A percentile compares a stretch with the other conserved stretches of the same genome.
These are phyloP conservation scores for Gallinago jamesoni DNA, from an alignment of 2,113 vertebrate genomes.

Conservation along the genomic window DNA sequence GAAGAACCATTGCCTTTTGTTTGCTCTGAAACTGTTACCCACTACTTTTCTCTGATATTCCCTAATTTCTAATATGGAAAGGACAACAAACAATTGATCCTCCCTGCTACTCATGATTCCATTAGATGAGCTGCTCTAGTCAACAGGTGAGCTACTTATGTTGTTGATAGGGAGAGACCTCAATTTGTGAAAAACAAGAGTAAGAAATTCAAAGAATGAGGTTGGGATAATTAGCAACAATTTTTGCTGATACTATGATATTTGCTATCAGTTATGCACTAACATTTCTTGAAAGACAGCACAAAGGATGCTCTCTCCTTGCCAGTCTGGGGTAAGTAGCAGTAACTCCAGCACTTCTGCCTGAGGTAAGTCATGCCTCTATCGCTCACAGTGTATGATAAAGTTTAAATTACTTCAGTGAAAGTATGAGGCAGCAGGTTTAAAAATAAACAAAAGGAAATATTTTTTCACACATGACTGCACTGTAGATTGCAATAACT, in stretches of 20 bases:
- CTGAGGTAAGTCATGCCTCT: neutral
- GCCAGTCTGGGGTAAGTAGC: neutral
- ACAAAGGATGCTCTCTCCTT: neutral
- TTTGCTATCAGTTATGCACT: neutral
- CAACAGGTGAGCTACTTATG: neutral
- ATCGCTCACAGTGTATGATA: neutral
- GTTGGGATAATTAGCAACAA: neutral
- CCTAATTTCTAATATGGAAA: neutral
- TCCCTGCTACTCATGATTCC: neutral
- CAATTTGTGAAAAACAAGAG: neutral
- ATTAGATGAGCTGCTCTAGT: neutral
- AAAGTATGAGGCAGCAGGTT: neutral
- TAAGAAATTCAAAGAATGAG: neutral
- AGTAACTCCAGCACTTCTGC: neutral
- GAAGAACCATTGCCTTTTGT: neutral
- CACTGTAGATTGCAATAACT: neutral
- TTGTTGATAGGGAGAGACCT: neutral
- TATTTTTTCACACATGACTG: neutral
- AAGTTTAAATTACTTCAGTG: neutral
- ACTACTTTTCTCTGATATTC: neutral
- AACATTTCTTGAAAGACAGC: neutral
- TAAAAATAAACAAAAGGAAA: neutral
- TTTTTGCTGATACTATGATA: neutral
- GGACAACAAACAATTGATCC: neutral
- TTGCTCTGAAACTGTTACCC: neutral